Evolutionary conservation across 2,888 invertebrate species (phyloP).

Genomic region (Tubulanus polymorphus): DNA sequence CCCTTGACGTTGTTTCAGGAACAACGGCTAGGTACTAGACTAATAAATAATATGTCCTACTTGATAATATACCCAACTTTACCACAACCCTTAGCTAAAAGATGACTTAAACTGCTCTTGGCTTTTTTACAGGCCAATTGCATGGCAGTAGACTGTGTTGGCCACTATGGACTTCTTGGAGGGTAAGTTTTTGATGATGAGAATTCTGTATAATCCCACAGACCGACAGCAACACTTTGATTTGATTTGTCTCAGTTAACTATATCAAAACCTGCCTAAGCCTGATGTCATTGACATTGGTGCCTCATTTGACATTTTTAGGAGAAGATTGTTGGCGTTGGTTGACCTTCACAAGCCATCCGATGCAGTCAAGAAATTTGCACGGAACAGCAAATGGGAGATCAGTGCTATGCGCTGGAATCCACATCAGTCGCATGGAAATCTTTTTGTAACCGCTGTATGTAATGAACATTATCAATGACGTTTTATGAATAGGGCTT

Average conservation of each 20-base stretch:
- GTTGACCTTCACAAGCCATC: constrained; percentile 70
- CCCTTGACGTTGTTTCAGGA: too few species aligned
- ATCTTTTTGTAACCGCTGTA: constrained; percentile 81
- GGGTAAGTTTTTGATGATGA: constrained; percentile 68
- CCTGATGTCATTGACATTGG: neutral
- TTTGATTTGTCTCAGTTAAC: too few species aligned
- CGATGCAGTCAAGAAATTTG: constrained; percentile 49
- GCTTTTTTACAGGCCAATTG: constrained; percentile 70
- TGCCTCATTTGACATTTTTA: constrained; percentile 45
- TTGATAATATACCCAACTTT: too few species aligned
- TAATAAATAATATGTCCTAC: neutral
- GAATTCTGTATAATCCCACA: neutral
- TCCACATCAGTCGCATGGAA: constrained; percentile 70
- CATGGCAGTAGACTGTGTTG: constrained; percentile 85
- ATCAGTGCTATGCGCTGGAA: constrained; percentile 91
- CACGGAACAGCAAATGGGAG: constrained; percentile 84
- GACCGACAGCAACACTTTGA: neutral
- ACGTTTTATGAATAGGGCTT: neutral
- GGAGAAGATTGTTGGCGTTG: constrained; percentile 73
- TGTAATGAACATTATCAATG: constrained; percentile 38
- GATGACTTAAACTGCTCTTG: neutral
- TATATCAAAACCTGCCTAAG: neutral
- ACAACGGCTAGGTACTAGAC: neutral
- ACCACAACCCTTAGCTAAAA: too few species aligned
- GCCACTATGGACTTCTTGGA: constrained; percentile 79